Conservation (phyloP, 2,888 invertebrate species). For the Oxycera nigricornis region DNA sequence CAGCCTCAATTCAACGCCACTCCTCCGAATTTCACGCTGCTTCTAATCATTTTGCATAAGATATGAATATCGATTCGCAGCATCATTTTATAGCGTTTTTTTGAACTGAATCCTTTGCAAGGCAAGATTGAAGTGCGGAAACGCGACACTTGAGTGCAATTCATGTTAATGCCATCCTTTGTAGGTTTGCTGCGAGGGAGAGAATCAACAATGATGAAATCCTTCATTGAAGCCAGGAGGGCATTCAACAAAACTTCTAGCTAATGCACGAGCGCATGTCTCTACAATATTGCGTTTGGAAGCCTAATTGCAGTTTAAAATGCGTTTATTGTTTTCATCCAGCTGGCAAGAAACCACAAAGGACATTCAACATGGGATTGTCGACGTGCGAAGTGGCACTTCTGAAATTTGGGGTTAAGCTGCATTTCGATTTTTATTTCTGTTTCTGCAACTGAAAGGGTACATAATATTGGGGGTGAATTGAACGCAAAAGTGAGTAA, state of each 20-base stretch:
- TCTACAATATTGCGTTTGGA: background rate
- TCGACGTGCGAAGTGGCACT: constrained; percentile 22
- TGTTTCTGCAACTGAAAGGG: background rate
- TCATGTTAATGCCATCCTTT: constrained; percentile 12
- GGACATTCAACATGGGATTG: background rate
- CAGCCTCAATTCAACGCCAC: no score
- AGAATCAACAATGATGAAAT: background rate
- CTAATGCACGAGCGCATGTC: constrained; percentile 21
- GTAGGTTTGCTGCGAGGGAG: constrained; percentile 17
- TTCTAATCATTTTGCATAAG: no score
- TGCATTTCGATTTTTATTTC: no score
- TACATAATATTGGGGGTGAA: background rate
- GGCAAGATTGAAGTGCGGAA: constrained; percentile 36
- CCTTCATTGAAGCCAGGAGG: background rate
- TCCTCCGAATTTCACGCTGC: no score
- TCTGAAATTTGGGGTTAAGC: constrained; percentile 9
- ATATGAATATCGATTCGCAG: no score
- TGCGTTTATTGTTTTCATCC: constrained; percentile 17
- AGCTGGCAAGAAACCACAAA: constrained; percentile 9
- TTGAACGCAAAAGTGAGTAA: background rate
- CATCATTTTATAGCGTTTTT: no score
- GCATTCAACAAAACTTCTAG: background rate
- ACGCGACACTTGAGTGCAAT: constrained; percentile 21
- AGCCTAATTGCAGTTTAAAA: constrained; percentile 15
- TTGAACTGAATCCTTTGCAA: no score